Base-by-base conservation (phyloP, 2,113 vertebrate species). In the Odontophorus gujanensis region DNA sequence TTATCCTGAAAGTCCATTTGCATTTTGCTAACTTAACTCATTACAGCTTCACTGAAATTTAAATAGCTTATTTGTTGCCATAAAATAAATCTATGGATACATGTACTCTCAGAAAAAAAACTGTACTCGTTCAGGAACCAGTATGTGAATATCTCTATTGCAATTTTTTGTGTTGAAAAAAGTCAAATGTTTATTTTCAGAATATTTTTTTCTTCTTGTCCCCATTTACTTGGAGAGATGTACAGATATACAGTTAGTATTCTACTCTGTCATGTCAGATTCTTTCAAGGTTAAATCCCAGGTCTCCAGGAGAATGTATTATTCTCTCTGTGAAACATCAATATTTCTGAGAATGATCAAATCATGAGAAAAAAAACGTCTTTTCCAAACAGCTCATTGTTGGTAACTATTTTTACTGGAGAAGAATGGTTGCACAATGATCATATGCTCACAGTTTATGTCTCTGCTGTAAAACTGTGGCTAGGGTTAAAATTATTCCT, bases 11-110 rank as follows among this genome's bases (percentile, higher is more conserved):
- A 87, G 84, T 80, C 82, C 15, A 83, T 92, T 92, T 93, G 75
- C 96, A 88, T 94, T 96, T 82, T 68, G 75, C 43, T 83, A 76
- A 74, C 40, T 95, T 95, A 96, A 92, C 91, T 96, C 67, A 66
- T 95, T 94, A 81, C 71, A 68, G 24, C 38, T 94, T 93, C 96
- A 92, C 67, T 94, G 91, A 91, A 92, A 89, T 53, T 30, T 62
- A 82, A 96, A 95, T 61, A 67, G 53, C 63, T 8, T 45, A 77
- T 75, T 91, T 96, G 47, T 90, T 95, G 63, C 69, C 63, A 89
- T 82, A 80, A 93, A 94, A 68, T 71, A 95, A 77, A 79, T 87
- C 48, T 92, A 71, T n/a, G 65, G 53, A 57, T 91, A 95, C 94
- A 92, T 59, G 42, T 81, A n/a, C 88, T 90, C 76, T 92, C 91